These are phyloP conservation scores for Heliocidaris erythrogramma DNA, from an alignment of 35 echinoderm and acorn worm genomes.

Conservation along the genomic window DNA sequence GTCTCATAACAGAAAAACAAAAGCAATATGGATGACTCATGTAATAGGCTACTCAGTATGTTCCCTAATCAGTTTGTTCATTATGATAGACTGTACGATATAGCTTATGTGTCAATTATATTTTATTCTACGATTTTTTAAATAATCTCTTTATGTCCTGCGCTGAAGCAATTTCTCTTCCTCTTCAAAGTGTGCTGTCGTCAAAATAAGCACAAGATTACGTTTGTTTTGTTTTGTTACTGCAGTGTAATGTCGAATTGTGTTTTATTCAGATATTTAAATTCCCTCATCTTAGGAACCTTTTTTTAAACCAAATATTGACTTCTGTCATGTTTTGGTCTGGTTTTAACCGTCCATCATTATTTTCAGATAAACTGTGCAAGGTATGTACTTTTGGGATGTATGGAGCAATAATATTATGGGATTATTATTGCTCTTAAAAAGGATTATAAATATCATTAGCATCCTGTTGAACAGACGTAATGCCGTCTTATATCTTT, in stretches of 20 bases:
- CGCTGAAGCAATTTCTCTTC: neutral
- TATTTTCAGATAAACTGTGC: neutral
- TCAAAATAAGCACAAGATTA: neutral
- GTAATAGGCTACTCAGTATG: neutral
- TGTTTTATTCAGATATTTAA: too few species aligned
- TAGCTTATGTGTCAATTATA: neutral
- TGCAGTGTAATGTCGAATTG: too few species aligned
- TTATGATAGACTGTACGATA: neutral
- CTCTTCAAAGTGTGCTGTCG: neutral
- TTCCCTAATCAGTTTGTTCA: neutral
- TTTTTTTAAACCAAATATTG: too few species aligned
- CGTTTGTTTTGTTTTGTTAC: neutral
- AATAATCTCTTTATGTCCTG: neutral
- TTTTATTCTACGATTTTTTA: neutral
- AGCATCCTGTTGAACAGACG: neutral
- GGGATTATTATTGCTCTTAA: neutral
- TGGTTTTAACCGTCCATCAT: neutral
- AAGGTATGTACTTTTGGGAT: too few species aligned
- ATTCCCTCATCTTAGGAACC: too few species aligned
- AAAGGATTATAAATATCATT: neutral
- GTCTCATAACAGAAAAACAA: neutral
- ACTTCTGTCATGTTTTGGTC: neutral
- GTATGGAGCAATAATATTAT: neutral
- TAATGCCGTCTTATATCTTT: neutral
- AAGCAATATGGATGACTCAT: neutral